phyloP scores from a whole-genome alignment of 2,888 invertebrate genomes.

The Laspeyria flexula region DNA sequence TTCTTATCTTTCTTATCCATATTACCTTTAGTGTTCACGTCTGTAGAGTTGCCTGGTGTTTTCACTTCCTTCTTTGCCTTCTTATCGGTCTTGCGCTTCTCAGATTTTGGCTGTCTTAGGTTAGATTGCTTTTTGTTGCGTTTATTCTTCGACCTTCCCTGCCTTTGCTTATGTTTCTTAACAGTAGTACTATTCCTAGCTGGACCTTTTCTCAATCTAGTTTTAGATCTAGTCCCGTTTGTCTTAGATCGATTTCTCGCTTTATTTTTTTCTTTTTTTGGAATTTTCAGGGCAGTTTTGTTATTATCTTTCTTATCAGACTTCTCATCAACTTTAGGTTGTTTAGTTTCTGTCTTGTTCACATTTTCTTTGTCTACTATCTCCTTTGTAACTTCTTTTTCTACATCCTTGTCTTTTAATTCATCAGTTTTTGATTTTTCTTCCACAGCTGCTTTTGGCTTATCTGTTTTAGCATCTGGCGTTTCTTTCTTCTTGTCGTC shows the following conservation, averaged over 20 bases:
- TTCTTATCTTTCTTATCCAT: slow-evolving; percentile 9
- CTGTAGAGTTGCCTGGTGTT: slow-evolving; percentile 5
- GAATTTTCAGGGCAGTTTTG: neutral
- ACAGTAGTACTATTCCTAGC: neutral
- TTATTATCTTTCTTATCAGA: neutral
- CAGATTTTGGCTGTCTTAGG: neutral
- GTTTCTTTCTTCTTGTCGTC: neutral
- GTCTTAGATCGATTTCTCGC: neutral
- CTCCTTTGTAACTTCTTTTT: neutral
- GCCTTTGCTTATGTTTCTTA: neutral
- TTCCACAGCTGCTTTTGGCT: neutral
- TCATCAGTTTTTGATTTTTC: slow-evolving; percentile 1
- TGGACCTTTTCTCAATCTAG: neutral
- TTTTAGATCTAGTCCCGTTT: neutral
- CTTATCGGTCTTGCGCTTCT: neutral
- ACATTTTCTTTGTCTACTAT: neutral
- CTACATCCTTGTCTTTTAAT: neutral
- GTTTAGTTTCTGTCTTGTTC: neutral
- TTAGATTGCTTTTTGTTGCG: neutral
- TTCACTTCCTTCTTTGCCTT: neutral
- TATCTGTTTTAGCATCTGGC: neutral
- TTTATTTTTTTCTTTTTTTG: neutral
- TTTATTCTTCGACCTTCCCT: neutral
- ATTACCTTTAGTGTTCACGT: slow-evolving; percentile 31
- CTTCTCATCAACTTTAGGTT: slow-evolving; percentile 1